Percentiles rank a stretch among this genome's conserved stretches.
phyloP scores from a whole-genome alignment of 2,113 vertebrate species.

The Carassius gibelio region DNA sequence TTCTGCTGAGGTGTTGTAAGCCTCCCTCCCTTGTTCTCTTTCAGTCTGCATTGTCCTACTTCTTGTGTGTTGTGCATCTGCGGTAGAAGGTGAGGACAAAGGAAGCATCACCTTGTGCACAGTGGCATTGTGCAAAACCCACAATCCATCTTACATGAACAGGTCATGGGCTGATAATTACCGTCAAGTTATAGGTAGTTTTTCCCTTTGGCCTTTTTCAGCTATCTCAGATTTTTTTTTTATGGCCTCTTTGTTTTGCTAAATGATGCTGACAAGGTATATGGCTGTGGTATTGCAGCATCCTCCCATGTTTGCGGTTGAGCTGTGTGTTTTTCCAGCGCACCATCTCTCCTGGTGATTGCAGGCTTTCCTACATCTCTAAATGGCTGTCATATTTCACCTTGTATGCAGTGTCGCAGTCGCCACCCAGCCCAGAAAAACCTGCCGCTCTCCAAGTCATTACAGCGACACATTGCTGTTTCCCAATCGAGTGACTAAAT shows the following conservation, averaged over 20 bases:
- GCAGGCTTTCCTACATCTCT: slow-evolving; percentile 45
- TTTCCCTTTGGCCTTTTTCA: neutral
- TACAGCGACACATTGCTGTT: slow-evolving; percentile 57
- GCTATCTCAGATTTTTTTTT: neutral
- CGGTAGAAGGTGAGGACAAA: neutral
- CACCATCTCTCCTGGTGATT: slow-evolving; percentile 33
- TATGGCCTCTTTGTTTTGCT: slow-evolving; percentile 13
- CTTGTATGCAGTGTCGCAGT: slow-evolving; percentile 46
- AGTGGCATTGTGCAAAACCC: neutral
- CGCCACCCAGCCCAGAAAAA: slow-evolving; percentile 38
- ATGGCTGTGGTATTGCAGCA: neutral
- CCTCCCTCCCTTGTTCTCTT: neutral
- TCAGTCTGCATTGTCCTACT: slow-evolving; percentile 39
- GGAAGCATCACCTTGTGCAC: neutral
- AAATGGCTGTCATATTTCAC: slow-evolving; percentile 67
- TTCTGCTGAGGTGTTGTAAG: slow-evolving; percentile 51
- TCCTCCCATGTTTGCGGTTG: neutral
- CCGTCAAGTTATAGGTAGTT: neutral
- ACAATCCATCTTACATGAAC: slow-evolving; percentile 1
- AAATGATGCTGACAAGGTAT: neutral
- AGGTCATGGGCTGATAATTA: slow-evolving; percentile 5
- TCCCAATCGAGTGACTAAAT: slow-evolving; percentile 47
- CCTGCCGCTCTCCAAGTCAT: slow-evolving; percentile 63
- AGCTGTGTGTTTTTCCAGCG: slow-evolving; percentile 16
- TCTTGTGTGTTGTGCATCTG: neutral